Percentiles rank a stretch among this genome's conserved stretches.
Conservation (phyloP, 2,888 invertebrate species). For the Lycia hirtaria region DNA sequence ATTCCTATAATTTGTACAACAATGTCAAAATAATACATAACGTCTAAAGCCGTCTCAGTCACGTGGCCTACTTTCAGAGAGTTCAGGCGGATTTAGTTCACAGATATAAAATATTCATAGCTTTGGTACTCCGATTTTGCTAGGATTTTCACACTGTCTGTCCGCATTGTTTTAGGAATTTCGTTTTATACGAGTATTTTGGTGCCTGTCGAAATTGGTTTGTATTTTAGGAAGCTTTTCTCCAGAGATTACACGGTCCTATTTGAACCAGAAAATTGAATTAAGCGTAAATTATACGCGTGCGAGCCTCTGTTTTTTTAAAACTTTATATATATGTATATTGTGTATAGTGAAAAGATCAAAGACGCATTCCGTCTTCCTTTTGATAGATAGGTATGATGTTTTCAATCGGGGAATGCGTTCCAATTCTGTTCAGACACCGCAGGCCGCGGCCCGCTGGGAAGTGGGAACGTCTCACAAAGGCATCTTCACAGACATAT, state of each 20-base stretch:
- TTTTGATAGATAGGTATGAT: conserved; percentile 11
- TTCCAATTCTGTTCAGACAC: conserved; percentile 44
- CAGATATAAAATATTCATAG: conserved; percentile 39
- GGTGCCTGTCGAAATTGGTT: neutral
- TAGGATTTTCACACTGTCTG: conserved; percentile 31
- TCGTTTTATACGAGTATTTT: conserved; percentile 8
- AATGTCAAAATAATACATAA: conserved; percentile 22
- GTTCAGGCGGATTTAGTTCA: conserved; percentile 33
- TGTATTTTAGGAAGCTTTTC: neutral
- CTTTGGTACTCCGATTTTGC: conserved; percentile 15
- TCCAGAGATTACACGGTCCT: neutral
- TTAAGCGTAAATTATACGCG: neutral
- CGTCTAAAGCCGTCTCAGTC: conserved; percentile 18
- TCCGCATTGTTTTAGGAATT: conserved; percentile 15
- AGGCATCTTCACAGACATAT: conserved; percentile 5
- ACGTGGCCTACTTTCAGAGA: conserved; percentile 37
- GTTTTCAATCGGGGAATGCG: conserved; percentile 49
- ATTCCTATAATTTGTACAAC: conserved; percentile 21
- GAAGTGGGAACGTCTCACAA: conserved; percentile 3
- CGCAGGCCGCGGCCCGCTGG: neutral
- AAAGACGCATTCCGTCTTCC: conserved; percentile 14
- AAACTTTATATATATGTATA: too few relatives aligned
- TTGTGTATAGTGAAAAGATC: conserved; percentile 7
- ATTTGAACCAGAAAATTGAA: neutral
- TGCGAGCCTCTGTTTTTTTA: neutral